A percentile compares a stretch with the other conserved stretches of the same genome.
Evolutionary conservation across 2,888 invertebrate genomes (phyloP).

Genomic region (Orchesella flavescens): DNA sequence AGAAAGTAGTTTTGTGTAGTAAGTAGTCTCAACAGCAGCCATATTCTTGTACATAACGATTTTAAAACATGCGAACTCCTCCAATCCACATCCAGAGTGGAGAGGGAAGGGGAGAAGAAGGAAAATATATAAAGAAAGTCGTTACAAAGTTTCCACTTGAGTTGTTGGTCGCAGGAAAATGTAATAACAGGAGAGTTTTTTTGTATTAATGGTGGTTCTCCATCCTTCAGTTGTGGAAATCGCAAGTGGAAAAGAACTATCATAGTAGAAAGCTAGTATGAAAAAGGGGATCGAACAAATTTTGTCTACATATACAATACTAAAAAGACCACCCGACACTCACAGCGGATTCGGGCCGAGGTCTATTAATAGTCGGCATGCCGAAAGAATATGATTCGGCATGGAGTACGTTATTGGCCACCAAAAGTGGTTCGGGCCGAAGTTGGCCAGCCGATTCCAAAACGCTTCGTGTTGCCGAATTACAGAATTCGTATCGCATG

Average conservation of each 20-base stretch:
- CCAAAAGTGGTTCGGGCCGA: no score
- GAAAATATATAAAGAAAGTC: conserved; percentile 62
- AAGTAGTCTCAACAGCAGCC: neutral
- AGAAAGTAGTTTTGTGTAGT: conserved; percentile 37
- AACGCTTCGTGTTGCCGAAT: no score
- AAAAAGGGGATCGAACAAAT: no score
- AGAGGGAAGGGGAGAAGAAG: conserved; percentile 19
- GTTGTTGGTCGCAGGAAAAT: conserved; percentile 38
- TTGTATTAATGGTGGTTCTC: conserved; percentile 32
- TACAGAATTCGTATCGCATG: no score
- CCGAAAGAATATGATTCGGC: no score
- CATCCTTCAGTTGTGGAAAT: conserved; percentile 44
- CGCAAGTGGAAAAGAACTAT: conserved; percentile 39
- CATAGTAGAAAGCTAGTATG: neutral
- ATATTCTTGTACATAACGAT: conserved; percentile 56
- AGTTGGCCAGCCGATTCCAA: no score
- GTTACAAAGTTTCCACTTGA: conserved; percentile 69
- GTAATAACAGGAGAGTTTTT: conserved; percentile 19
- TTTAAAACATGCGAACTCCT: conserved; percentile 62
- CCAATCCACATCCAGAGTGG: neutral
- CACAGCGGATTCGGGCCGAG: no score
- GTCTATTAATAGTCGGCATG: no score
- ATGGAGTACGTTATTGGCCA: no score
- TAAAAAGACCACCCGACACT: no score
- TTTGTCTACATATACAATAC: no score